Evolutionary conservation across 2,113 vertebrate genomes (phyloP).

Genomic region (Erythrolamprus reginae): DNA sequence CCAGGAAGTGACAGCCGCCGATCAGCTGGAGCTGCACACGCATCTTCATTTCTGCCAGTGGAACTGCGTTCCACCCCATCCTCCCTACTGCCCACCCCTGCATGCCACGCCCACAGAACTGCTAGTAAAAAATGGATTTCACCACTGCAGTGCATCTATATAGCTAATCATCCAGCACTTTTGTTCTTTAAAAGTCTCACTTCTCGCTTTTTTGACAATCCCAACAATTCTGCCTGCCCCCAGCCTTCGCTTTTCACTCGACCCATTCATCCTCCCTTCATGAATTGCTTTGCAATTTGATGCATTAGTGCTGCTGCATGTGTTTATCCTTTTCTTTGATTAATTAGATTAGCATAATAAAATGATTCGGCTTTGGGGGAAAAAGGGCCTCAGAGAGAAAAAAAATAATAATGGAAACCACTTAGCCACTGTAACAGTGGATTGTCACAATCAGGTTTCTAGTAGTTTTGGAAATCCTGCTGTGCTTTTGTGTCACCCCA

Average conservation of each 20-base stretch:
- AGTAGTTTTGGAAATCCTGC: background rate
- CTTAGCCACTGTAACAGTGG: background rate
- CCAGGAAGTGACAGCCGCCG: too few relatives aligned
- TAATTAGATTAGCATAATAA: background rate
- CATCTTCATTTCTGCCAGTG: too few relatives aligned
- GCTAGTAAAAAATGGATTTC: too few relatives aligned
- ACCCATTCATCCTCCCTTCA: background rate
- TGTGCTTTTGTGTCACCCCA: background rate
- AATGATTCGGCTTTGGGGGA: background rate
- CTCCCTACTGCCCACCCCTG: too few relatives aligned
- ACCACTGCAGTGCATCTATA: background rate
- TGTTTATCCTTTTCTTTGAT: background rate
- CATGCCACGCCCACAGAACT: too few relatives aligned
- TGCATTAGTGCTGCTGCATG: background rate
- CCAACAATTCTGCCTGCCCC: background rate
- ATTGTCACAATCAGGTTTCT: background rate
- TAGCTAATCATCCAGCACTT: background rate
- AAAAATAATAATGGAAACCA: background rate
- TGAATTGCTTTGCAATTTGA: background rate
- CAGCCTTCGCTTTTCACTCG: background rate
- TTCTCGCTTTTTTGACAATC: background rate
- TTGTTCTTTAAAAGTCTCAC: background rate
- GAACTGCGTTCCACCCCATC: too few relatives aligned
- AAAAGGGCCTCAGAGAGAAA: background rate
- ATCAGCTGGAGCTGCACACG: too few relatives aligned